Conservation (phyloP, 2,113 vertebrate genomes). For the Edolisoma coerulescens region DNA sequence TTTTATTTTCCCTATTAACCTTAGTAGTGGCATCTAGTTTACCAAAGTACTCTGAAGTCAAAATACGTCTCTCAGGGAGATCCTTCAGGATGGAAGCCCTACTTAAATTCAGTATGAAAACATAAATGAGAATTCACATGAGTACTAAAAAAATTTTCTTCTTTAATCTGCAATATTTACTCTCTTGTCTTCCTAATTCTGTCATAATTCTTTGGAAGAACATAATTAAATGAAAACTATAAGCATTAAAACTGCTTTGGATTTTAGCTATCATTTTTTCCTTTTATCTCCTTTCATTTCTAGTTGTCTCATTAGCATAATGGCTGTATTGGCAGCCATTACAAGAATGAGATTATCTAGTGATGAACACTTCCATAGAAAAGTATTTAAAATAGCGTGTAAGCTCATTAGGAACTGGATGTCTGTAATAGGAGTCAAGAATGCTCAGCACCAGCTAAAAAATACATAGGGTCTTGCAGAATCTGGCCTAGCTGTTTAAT, state of each 20-base stretch:
- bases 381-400: constrained; percentile 18
- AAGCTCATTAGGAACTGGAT: constrained; percentile 5
- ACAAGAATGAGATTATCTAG: constrained; percentile 29
- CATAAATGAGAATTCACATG: not conserved
- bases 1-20: not conserved
- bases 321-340: constrained; percentile 38
- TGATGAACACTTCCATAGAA: not conserved
- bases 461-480: not conserved
- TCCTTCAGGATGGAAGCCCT: not conserved
- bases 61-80: not conserved
- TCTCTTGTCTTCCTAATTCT: not conserved
- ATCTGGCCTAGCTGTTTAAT: not conserved
- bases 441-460: not conserved
- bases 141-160: not conserved
- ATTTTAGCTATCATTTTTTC: not conserved
- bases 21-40: not conserved
- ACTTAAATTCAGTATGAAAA: not conserved
- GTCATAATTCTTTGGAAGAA: constrained; percentile 2
- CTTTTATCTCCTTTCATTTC: constrained; percentile 33
- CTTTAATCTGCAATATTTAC: not conserved
- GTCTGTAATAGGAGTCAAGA: not conserved
- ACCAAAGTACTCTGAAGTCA: not conserved
- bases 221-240: constrained; percentile 27
- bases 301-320: constrained; percentile 48
- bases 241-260: not conserved